phyloP scores from a whole-genome alignment of 2,888 invertebrate genomes.

The Mactromeris polynyma region DNA sequence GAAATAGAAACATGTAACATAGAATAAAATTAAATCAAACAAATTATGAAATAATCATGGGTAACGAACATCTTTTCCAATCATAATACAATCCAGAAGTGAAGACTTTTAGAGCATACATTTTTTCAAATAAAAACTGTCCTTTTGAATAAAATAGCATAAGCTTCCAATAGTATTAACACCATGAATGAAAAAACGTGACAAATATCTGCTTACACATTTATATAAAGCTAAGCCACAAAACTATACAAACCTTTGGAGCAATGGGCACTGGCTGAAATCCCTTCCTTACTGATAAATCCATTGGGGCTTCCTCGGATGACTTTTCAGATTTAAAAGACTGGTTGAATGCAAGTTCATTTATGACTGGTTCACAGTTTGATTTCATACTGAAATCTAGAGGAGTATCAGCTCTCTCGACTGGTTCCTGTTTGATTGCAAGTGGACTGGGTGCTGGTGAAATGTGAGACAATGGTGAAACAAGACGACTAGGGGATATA shows the following conservation, averaged over 20 bases:
- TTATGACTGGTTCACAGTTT: conserved; percentile 46
- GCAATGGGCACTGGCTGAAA: conserved; percentile 55
- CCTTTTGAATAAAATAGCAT: too few species aligned
- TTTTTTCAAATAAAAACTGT: background rate
- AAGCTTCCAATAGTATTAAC: too few species aligned
- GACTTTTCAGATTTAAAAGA: conserved; percentile 12
- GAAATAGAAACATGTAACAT: conserved; percentile 28
- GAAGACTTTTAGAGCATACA: background rate
- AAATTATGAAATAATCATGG: background rate
- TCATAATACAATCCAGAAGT: background rate
- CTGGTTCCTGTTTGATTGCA: conserved; percentile 69
- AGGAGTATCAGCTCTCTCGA: conserved; percentile 75
- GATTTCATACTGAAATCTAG: conserved; percentile 83
- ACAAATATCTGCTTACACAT: too few species aligned
- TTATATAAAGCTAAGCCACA: too few species aligned
- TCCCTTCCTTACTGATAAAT: conserved; percentile 77
- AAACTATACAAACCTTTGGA: conserved; percentile 45
- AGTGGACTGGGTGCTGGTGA: conserved; percentile 51
- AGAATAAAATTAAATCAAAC: background rate
- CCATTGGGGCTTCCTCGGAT: conserved; percentile 76
- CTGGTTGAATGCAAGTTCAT: conserved; percentile 8
- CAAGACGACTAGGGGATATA: conserved; percentile 54
- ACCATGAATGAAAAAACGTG: too few species aligned
- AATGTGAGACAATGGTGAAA: conserved; percentile 47
- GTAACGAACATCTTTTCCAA: background rate